These are phyloP conservation scores for Otocyon megalotis DNA, from an alignment of 2,113 vertebrate species.

Conservation along the genomic window DNA sequence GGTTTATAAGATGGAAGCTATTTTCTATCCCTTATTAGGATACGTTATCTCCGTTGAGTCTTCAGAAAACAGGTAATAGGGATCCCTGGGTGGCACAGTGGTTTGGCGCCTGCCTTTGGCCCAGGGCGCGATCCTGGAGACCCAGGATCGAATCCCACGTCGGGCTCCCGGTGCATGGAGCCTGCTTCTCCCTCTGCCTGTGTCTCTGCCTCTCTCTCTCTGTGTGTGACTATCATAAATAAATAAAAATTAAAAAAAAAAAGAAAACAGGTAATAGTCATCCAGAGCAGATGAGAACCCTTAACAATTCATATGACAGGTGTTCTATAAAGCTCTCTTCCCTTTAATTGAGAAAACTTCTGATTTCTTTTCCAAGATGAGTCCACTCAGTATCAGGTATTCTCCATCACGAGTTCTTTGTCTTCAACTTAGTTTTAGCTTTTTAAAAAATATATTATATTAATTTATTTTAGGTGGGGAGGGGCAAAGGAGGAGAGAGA, in stretches of 20 bases:
- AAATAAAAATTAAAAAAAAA: too few relatives aligned
- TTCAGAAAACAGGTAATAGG: background rate
- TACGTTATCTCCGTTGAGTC: background rate
- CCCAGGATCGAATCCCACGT: too few relatives aligned
- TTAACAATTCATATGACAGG: background rate
- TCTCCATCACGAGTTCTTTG: slow-evolving; percentile 4
- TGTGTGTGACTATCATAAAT: too few relatives aligned
- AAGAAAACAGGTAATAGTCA: background rate
- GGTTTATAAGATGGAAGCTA: background rate
- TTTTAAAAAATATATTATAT: background rate
- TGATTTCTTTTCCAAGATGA: slow-evolving; percentile 19
- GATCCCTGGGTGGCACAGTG: too few relatives aligned
- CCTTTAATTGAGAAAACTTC: slow-evolving; percentile 16
- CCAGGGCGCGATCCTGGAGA: too few relatives aligned
- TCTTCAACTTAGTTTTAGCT: background rate
- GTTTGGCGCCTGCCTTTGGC: too few relatives aligned
- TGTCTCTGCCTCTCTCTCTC: too few relatives aligned
- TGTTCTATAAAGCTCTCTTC: background rate
- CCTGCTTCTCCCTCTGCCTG: too few relatives aligned
- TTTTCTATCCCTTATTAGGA: background rate
- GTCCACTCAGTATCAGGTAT: background rate
- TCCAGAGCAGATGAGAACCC: background rate
- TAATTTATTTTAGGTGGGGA: background rate
- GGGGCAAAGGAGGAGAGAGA: background rate
- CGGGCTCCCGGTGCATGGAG: too few relatives aligned